phyloP scores from a whole-genome alignment of 2,113 vertebrate genomes.

The Gallinago paraguaiae region DNA sequence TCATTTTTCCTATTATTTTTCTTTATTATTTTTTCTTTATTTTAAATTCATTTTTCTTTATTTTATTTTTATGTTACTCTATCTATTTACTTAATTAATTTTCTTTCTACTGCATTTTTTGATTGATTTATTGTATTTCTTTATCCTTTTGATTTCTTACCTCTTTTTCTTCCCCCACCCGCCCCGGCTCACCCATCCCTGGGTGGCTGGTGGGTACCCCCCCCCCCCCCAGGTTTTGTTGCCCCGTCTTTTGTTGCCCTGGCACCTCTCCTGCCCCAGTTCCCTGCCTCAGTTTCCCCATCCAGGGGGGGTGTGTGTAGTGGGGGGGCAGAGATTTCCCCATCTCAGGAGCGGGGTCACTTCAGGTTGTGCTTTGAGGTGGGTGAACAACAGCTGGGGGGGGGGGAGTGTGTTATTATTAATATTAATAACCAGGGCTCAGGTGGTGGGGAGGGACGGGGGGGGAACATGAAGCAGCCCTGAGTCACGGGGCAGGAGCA shows the following conservation, averaged over 20 bases:
- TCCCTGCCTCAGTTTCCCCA: conserved; percentile 36
- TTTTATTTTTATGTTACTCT: no score
- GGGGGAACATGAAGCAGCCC: background rate
- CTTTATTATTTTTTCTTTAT: background rate
- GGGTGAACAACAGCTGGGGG: background rate
- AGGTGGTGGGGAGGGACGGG: background rate
- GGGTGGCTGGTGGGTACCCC: background rate
- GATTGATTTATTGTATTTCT: no score
- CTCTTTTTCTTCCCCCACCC: no score
- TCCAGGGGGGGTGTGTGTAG: background rate
- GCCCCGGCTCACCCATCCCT: background rate
- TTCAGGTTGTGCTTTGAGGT: conserved; percentile 14
- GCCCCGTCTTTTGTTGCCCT: no score
- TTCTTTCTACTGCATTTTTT: no score
- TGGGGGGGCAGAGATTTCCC: background rate
- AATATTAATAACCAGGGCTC: background rate
- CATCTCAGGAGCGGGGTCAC: background rate
- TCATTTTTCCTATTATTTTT: no score
- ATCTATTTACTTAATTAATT: no score
- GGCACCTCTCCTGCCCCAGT: background rate
- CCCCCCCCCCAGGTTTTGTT: background rate
- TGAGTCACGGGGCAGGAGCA: background rate
- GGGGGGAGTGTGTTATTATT: background rate
- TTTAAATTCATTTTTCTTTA: no score
- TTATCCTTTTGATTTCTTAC: no score